Conservation (phyloP, 1,140 invertebrate genomes). For the Agrilus planipennis region DNA sequence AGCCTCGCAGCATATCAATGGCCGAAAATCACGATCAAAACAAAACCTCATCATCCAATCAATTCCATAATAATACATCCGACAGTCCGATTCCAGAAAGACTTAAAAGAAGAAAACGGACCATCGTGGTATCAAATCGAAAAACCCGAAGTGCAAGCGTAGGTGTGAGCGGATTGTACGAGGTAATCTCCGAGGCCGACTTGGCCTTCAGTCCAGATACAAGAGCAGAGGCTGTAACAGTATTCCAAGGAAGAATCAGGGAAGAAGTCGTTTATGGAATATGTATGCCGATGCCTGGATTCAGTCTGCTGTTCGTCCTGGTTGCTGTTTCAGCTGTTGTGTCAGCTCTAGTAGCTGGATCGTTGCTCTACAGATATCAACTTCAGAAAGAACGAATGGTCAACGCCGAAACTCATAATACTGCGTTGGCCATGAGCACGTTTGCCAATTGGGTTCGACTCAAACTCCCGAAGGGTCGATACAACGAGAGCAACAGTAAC, state of each 20-base stretch:
- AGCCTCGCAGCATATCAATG: not conserved
- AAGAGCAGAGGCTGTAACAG: slow-evolving; percentile 66
- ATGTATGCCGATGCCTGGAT: slow-evolving; percentile 77
- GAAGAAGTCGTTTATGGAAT: slow-evolving; percentile 86
- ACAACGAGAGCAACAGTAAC: slow-evolving; percentile 21
- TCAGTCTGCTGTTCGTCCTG: slow-evolving; percentile 76
- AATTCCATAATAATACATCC: not conserved
- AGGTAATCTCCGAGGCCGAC: slow-evolving; percentile 86
- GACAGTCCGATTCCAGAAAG: not conserved
- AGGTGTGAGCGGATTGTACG: slow-evolving; percentile 74
- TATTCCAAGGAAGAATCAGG: slow-evolving; percentile 74
- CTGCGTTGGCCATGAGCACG: slow-evolving; percentile 40
- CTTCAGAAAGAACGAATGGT: slow-evolving; percentile 49
- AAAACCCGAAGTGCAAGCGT: slow-evolving; percentile 70
- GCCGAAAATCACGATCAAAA: not conserved
- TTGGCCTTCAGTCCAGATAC: slow-evolving; percentile 78
- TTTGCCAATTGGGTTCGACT: slow-evolving; percentile 61
- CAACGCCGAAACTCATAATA: slow-evolving; percentile 34
- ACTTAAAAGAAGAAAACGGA: slow-evolving; percentile 32
- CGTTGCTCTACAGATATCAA: slow-evolving; percentile 61
- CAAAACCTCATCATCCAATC: not conserved
- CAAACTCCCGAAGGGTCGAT: slow-evolving; percentile 47
- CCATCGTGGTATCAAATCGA: slow-evolving; percentile 55
- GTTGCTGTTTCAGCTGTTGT: slow-evolving; percentile 74
- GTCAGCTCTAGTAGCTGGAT: slow-evolving; percentile 64